Evolutionary conservation across 2,888 invertebrate species (phyloP), one percentile per base, ranked within the genome.

Genomic region (Neria commutata): DNA sequence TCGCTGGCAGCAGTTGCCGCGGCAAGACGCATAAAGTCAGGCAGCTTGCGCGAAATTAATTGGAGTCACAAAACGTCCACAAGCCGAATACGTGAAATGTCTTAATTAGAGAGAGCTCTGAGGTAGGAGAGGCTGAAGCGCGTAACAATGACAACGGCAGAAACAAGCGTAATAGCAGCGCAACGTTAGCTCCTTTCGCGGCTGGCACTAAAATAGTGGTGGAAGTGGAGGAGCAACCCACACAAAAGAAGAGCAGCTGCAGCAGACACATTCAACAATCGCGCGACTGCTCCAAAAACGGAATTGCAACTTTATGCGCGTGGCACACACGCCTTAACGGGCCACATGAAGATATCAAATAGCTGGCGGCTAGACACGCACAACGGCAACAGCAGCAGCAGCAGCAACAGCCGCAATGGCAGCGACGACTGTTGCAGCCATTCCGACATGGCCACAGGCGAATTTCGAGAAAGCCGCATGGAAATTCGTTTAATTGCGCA

Each of bases 61-160:
- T n/a, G n/a, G n/a, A n/a, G n/a, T n/a, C n/a, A n/a, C n/a, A n/a
- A n/a, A n/a, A n/a, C n/a, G 21, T 11, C 37, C 37, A 42, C 19
- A 42, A n/a, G n/a, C n/a, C n/a, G n/a, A n/a, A 42, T 42, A 42
- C 42, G 42, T 42, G 42, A 21, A 42, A 42, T 42, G 21, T 42
- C 42, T 42, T 42, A 42, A 42, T 42, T 42, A 42, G 19, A 19
- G 42, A 37, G n/a, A 6, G n/a, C 3, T 37, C 6, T 37, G n/a
- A 37, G n/a, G n/a, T n/a, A 37, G 37, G n/a, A 42, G 21, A 8
- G 37, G 37, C n/a, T 5, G n/a, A 37, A 37, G 37, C 16, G 37
- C n/a, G n/a, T n/a, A n/a, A n/a, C n/a, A 14, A 37, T 37, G 37
- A 37, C 42, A 42, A 42, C 17, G 21, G 14, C 17, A 21, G 42